These are phyloP conservation scores for Bombus ignitus DNA, from an alignment of 1,140 invertebrate species.

Conservation along the genomic window DNA sequence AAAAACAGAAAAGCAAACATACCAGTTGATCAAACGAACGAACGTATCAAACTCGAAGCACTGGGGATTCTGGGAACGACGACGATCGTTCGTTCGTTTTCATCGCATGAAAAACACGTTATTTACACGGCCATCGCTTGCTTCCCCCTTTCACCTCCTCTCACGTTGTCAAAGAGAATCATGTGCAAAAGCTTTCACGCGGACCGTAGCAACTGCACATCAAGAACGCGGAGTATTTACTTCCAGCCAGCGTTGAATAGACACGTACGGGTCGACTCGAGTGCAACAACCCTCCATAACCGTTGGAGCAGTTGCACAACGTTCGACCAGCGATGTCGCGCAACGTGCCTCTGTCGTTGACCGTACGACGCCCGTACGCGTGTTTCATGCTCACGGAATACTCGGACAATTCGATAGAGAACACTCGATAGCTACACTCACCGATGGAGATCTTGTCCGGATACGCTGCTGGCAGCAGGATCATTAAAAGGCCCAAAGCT, in stretches of 20 bases:
- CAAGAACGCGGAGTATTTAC: constrained; percentile 29
- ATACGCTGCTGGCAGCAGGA: constrained; percentile 65
- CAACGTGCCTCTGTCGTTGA: neutral
- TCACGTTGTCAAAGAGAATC: neutral
- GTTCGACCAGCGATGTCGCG: constrained; percentile 1
- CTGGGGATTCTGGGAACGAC: neutral
- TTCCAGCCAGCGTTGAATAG: constrained; percentile 6
- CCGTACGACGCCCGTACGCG: neutral
- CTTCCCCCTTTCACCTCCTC: too few species aligned
- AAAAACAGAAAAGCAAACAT: neutral
- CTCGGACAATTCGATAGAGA: neutral
- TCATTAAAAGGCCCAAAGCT: constrained; percentile 57
- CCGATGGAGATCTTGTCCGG: constrained; percentile 79
- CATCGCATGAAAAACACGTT: neutral
- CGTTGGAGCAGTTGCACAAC: constrained; percentile 17
- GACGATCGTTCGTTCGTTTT: neutral
- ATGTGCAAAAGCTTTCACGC: constrained; percentile 15
- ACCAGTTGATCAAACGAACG: too few species aligned
- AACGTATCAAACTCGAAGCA: neutral
- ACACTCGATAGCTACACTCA: constrained; percentile 66
- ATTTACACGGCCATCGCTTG: neutral
- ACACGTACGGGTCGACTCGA: constrained; percentile 15
- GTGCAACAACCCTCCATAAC: constrained; percentile 46
- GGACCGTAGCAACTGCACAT: neutral
- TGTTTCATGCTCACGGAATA: neutral